phyloP scores from a whole-genome alignment of 2,888 invertebrate species.

The Ditula angustiorana region DNA sequence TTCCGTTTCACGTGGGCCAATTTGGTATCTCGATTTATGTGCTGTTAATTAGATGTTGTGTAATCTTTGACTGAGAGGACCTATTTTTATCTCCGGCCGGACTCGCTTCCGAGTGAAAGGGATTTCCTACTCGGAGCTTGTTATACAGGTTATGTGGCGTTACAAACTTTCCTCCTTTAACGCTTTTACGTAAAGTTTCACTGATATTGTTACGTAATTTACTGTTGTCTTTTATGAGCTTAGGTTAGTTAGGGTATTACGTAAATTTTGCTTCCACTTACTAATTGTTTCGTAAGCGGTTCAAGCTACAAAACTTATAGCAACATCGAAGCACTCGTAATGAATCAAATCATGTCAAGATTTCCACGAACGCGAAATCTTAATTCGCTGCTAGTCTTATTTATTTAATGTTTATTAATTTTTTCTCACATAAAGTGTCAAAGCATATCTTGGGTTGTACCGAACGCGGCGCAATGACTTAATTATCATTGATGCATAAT shows the following conservation, averaged over 20 bases:
- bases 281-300: neutral
- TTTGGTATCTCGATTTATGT: constrained; percentile 66
- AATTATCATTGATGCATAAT: constrained; percentile 45
- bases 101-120: constrained; percentile 75
- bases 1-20: constrained; percentile 67
- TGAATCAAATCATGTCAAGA: neutral
- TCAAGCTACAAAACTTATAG: too few species aligned
- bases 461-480: constrained; percentile 38
- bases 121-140: constrained; percentile 70
- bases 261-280: neutral
- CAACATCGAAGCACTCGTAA: too few species aligned
- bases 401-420: constrained; percentile 27
- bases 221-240: neutral
- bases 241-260: neutral
- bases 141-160: constrained; percentile 59
- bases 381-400: neutral
- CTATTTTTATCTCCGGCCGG: constrained; percentile 68
- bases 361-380: neutral
- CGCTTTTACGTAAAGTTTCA: constrained; percentile 32
- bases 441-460: constrained; percentile 9
- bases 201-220: neutral
- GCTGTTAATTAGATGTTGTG: constrained; percentile 70
- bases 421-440: constrained; percentile 25
- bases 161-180: constrained; percentile 59
- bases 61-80: constrained; percentile 69